Percentiles rank a stretch among this genome's conserved stretches.
phyloP scores from a whole-genome alignment of 2,888 invertebrate species.

The Parthenolecanium corni region DNA sequence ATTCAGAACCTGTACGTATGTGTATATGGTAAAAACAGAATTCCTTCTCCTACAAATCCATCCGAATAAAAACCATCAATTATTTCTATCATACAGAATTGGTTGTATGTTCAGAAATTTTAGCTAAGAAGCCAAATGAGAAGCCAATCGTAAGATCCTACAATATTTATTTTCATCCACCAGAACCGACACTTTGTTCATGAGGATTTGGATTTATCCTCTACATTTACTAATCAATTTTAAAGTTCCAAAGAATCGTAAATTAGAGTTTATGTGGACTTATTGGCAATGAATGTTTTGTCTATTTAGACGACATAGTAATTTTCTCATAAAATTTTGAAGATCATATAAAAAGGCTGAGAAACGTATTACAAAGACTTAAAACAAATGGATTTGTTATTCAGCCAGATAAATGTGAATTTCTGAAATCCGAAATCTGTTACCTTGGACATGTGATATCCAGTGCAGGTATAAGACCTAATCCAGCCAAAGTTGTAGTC shows the following conservation, averaged over 20 bases:
- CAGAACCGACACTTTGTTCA: too few species aligned
- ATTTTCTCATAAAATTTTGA: constrained; percentile 24
- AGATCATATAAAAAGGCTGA: constrained; percentile 12
- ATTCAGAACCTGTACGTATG: too few species aligned
- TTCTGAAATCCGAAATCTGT: not conserved
- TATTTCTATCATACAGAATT: too few species aligned
- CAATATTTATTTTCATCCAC: too few species aligned
- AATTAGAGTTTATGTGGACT: constrained; percentile 34
- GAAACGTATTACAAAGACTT: constrained; percentile 18
- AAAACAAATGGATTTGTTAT: constrained; percentile 9
- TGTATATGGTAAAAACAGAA: too few species aligned
- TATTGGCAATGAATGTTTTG: constrained; percentile 29
- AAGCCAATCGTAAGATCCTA: too few species aligned
- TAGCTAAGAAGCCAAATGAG: too few species aligned
- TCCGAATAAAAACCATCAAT: too few species aligned
- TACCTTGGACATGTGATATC: constrained; percentile 31
- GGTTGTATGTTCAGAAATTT: too few species aligned
- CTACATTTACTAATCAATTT: too few species aligned
- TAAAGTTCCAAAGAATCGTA: constrained; percentile 37
- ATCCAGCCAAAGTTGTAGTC: constrained; percentile 25
- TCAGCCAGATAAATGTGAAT: constrained; percentile 24
- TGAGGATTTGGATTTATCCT: too few species aligned
- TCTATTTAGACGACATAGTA: constrained; percentile 33
- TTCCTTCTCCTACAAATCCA: too few species aligned
- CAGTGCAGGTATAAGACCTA: constrained; percentile 25